Percentiles rank a stretch among this genome's conserved stretches.
Conservation (phyloP, 2,888 invertebrate species). For the Elaeidobius kamerunicus region DNA sequence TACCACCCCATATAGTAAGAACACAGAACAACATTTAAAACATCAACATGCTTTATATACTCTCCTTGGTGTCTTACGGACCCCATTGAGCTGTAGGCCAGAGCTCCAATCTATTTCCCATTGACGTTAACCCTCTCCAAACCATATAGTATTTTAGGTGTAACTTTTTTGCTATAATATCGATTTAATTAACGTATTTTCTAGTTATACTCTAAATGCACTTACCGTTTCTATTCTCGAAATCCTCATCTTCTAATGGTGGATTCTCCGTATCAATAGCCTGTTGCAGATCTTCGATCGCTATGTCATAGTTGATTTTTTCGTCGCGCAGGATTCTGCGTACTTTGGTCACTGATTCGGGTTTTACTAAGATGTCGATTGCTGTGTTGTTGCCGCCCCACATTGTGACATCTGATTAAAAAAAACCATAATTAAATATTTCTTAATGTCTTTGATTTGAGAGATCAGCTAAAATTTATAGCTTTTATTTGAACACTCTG, state of each 20-base stretch:
- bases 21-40: too few species aligned
- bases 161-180: slow-evolving; percentile 22
- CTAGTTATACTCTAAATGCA: too few species aligned
- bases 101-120: slow-evolving; percentile 57
- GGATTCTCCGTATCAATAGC: slow-evolving; percentile 81
- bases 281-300: slow-evolving; percentile 74
- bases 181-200: neutral
- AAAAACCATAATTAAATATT: too few species aligned
- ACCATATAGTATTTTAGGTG: slow-evolving; percentile 35
- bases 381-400: slow-evolving; percentile 64
- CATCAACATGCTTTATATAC: slow-evolving; percentile 26
- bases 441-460: too few species aligned
- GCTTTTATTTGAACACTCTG: too few species aligned
- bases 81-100: slow-evolving; percentile 62
- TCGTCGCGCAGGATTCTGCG: slow-evolving; percentile 59
- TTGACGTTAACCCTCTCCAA: slow-evolving; percentile 45
- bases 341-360: slow-evolving; percentile 61
- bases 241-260: slow-evolving; percentile 64
- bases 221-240: slow-evolving; percentile 48
- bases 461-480: too few species aligned
- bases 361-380: slow-evolving; percentile 70
- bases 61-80: slow-evolving; percentile 48
- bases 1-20: too few species aligned
- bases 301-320: slow-evolving; percentile 64
- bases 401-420: slow-evolving; percentile 56